Conservation (phyloP, 2,797 vertebrate species). For the Acanthornis magna region DNA sequence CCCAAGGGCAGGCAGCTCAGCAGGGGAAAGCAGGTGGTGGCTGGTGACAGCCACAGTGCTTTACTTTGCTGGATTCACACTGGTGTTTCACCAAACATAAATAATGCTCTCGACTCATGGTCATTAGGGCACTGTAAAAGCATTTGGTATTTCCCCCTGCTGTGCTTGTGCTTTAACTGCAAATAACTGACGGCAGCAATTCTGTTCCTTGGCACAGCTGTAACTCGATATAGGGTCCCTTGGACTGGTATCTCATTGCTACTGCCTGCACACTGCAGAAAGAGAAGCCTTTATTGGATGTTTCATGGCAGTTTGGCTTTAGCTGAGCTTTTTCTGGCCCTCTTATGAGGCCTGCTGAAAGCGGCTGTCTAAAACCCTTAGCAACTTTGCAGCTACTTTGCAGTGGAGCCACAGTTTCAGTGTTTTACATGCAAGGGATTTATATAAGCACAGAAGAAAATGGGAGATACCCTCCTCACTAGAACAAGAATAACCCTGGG, state of each 20-base stretch:
- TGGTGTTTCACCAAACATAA: neutral
- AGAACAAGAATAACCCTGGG: neutral
- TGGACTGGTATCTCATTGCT: neutral
- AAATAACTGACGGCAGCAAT: constrained; percentile 48
- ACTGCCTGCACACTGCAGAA: neutral
- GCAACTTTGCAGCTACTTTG: neutral
- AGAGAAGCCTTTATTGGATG: constrained; percentile 9
- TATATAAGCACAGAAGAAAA: neutral
- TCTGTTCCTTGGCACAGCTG: constrained; percentile 24
- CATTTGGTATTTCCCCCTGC: constrained; percentile 40
- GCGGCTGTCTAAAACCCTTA: neutral
- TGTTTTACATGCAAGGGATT: neutral
- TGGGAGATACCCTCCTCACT: neutral
- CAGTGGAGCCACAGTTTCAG: neutral
- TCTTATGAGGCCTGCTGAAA: neutral
- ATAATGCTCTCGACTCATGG: constrained; percentile 4
- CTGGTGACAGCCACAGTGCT: neutral
- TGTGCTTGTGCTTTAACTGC: constrained; percentile 44
- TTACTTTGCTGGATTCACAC: neutral
- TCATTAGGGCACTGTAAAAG: constrained; percentile 39
- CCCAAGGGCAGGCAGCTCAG: neutral
- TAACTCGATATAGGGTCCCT: neutral
- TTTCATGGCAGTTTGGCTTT: neutral
- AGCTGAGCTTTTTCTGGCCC: neutral
- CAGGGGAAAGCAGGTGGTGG: neutral